phyloP scores from a whole-genome alignment of 1,140 invertebrate species.

The Teleopsis dalmanni region DNA sequence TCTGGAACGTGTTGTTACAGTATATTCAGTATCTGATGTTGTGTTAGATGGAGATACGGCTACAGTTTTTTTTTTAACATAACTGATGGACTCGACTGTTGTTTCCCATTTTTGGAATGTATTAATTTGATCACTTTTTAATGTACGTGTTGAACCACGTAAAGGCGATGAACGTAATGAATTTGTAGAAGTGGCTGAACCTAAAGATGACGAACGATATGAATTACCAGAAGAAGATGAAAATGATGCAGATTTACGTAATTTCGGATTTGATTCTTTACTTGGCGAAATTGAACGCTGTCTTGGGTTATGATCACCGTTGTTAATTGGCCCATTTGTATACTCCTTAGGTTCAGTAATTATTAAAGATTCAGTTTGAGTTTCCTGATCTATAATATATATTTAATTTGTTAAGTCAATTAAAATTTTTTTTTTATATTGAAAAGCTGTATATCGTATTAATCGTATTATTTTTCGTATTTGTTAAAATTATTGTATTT shows the following conservation, averaged over 20 bases:
- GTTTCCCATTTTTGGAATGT: constrained; percentile 43
- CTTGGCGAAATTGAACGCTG: not conserved
- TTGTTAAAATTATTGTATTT: no score
- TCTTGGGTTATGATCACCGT: not conserved
- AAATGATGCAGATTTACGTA: constrained; percentile 37
- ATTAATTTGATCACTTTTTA: constrained; percentile 35
- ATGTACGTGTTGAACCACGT: constrained; percentile 15
- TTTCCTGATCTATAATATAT: constrained; percentile 31
- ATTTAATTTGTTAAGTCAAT: no score
- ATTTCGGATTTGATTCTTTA: constrained; percentile 5
- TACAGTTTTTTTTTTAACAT: constrained; percentile 38
- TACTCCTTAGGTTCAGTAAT: constrained; percentile 23
- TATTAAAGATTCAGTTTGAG: constrained; percentile 33
- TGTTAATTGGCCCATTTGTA: not conserved
- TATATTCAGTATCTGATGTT: constrained; percentile 14
- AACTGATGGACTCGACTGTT: constrained; percentile 38
- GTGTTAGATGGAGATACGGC: constrained; percentile 33
- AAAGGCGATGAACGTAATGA: constrained; percentile 19
- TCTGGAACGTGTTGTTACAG: constrained; percentile 3
- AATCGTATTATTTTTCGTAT: no score
- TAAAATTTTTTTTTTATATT: no score
- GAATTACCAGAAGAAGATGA: constrained; percentile 26
- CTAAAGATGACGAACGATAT: constrained; percentile 25
- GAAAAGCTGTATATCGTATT: no score
- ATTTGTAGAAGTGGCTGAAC: constrained; percentile 35